Evolutionary conservation across 2,113 vertebrate species (phyloP), one percentile per base, ranked within the genome.

Genomic region (Chroicocephalus ridibundus): DNA sequence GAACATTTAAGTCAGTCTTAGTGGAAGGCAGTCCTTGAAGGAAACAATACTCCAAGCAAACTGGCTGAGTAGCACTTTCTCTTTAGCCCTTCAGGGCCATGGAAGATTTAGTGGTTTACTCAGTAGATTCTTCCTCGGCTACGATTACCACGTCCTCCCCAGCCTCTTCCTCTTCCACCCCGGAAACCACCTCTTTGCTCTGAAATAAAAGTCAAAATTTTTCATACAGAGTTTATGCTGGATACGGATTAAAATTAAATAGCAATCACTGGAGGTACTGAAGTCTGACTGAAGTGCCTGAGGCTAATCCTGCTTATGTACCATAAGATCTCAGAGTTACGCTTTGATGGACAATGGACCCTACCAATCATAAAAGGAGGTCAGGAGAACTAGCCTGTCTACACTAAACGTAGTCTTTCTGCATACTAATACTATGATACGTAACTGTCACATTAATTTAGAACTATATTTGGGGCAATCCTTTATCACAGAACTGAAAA

Each of bases 161-260:
- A 99, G 89, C 99, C 99, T 97, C 99, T 97, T 36, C 99, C 99
- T 92, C 99, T 97, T 58, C 99, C 99, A 42, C 99, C 99, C 60
- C 99, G 98, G 98, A 99, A 99, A 86, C 99, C 99, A 44, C 99
- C 99, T 95, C 99, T 99, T 95, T 99, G 99, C 94, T 99, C 99
- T 99, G 98, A 61, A 98, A 96, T 1, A 91, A 82, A 97, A 98
- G 49, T 72, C 38, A 86, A 87, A 88, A 93, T 31, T 86, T 66
- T 66, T 90, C 65, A 85, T 75, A 26, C 9, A 96, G 49, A 72
- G 95, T 88, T 93, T 58, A 32, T 15, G n/a, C 42, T 65, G 14
- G 4, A 32, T 4, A 36, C 10, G 34, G 26, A 55, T 60, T 21
- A 80, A 51, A 86, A 65, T 15, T 62, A 36, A 81, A 65, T 1